Percentiles rank a stretch among this genome's conserved stretches.
Evolutionary conservation across 2,797 vertebrate species (phyloP).

Genomic region (Peromyscus attwateri): DNA sequence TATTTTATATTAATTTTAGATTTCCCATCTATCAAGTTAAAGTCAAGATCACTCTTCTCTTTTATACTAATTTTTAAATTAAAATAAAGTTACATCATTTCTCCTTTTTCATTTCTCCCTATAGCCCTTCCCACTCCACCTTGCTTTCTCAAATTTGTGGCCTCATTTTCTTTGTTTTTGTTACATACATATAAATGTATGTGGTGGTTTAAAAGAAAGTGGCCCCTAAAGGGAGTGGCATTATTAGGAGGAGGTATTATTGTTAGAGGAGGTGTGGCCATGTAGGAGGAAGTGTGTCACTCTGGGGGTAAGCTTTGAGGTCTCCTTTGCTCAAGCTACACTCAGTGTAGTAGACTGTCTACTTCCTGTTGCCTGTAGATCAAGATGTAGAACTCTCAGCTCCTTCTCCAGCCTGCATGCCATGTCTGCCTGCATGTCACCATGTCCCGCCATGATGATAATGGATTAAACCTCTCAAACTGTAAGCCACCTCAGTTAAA

Average conservation of each 20-base stretch:
- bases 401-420: neutral
- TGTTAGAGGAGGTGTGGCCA: neutral
- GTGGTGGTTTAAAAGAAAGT: neutral
- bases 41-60: neutral
- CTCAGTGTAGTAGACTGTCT: neutral
- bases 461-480: neutral
- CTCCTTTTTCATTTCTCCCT: neutral
- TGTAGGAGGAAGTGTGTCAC: neutral
- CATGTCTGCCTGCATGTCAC: neutral
- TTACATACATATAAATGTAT: neutral
- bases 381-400: neutral
- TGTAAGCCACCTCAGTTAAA: neutral
- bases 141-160: neutral
- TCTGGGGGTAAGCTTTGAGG: neutral
- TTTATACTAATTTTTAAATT: neutral
- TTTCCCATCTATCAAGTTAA: slow-evolving; percentile 1
- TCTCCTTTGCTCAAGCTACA: neutral
- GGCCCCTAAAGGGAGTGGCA: neutral
- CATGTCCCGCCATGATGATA: neutral
- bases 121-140: neutral
- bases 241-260: neutral
- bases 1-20: slow-evolving; percentile 24
- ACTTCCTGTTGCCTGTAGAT: neutral
- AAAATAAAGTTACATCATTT: neutral
- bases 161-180: neutral